Conservation (phyloP, 2,113 vertebrate species). For the Antennarius striatus region DNA sequence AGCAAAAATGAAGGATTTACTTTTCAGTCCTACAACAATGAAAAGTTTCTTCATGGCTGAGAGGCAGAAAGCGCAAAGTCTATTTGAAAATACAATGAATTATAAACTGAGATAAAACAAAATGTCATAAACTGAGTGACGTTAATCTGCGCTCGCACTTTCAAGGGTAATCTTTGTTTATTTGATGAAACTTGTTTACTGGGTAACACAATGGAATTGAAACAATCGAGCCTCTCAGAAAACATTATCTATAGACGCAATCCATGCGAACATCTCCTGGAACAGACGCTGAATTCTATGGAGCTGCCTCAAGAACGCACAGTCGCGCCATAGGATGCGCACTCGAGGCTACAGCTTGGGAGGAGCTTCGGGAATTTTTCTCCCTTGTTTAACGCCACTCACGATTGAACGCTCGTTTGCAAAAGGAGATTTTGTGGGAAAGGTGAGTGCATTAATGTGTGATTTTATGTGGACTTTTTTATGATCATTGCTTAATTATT, state of each 20-base stretch:
- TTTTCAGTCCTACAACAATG: constrained; percentile 39
- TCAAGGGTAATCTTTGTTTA: too few species aligned
- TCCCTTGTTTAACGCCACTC: constrained; percentile 48
- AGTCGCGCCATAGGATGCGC: constrained; percentile 59
- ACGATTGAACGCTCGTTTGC: constrained; percentile 50
- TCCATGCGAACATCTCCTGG: constrained; percentile 34
- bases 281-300: constrained; percentile 30
- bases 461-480: too few species aligned
- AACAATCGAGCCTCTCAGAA: neutral
- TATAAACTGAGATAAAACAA: constrained; percentile 2
- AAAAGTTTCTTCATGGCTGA: constrained; percentile 45
- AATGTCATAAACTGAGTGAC: constrained; percentile 4
- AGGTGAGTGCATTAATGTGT: constrained; percentile 66
- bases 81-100: neutral
- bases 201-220: too few species aligned
- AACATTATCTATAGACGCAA: neutral
- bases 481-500: too few species aligned
- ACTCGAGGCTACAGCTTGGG: constrained; percentile 52
- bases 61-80: too few species aligned
- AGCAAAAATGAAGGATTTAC: constrained; percentile 8
- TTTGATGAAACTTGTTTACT: too few species aligned
- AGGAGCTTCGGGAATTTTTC: constrained; percentile 66
- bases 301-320: constrained; percentile 49
- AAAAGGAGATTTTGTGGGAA: constrained; percentile 48
- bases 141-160: too few species aligned